Percentiles rank a stretch among this genome's conserved stretches.
phyloP scores from a whole-genome alignment of 1,140 invertebrate species.

The Eciton burchellii region DNA sequence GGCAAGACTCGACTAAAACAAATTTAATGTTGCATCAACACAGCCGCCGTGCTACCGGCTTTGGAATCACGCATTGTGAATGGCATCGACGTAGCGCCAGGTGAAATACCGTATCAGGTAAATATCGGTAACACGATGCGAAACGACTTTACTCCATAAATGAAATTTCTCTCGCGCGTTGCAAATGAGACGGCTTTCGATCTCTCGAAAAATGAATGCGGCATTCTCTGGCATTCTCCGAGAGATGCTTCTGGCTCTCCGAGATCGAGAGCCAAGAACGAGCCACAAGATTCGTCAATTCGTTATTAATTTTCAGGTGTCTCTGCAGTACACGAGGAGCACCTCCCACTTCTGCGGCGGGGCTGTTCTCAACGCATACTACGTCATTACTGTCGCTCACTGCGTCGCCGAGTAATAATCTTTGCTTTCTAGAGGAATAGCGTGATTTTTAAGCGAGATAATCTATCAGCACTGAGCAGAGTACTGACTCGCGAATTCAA shows the following conservation, averaged over 20 bases:
- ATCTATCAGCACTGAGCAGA: not conserved
- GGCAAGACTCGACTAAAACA: not conserved
- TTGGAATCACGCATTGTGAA: constrained; percentile 63
- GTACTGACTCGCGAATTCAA: not conserved
- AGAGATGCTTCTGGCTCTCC: not conserved
- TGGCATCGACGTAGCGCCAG: constrained; percentile 61
- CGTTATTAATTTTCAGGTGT: constrained; percentile 63
- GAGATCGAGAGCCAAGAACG: too few species aligned
- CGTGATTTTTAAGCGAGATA: not conserved
- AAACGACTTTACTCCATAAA: not conserved
- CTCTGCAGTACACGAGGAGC: constrained; percentile 33
- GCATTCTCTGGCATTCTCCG: not conserved
- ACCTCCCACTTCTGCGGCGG: constrained; percentile 84
- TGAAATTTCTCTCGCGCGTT: not conserved
- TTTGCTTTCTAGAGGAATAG: not conserved
- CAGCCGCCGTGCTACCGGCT: not conserved
- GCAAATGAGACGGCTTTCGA: not conserved
- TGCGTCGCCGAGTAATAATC: constrained; percentile 76
- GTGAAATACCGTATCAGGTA: constrained; percentile 75
- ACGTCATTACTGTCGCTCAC: constrained; percentile 85
- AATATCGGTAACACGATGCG: not conserved
- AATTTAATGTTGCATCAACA: constrained; percentile 1
- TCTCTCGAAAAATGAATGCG: not conserved
- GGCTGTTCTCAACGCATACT: constrained; percentile 83
- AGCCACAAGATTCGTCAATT: not conserved